phyloP scores from a whole-genome alignment of 2,888 invertebrate genomes.

The Tetrapedia diversipes region DNA sequence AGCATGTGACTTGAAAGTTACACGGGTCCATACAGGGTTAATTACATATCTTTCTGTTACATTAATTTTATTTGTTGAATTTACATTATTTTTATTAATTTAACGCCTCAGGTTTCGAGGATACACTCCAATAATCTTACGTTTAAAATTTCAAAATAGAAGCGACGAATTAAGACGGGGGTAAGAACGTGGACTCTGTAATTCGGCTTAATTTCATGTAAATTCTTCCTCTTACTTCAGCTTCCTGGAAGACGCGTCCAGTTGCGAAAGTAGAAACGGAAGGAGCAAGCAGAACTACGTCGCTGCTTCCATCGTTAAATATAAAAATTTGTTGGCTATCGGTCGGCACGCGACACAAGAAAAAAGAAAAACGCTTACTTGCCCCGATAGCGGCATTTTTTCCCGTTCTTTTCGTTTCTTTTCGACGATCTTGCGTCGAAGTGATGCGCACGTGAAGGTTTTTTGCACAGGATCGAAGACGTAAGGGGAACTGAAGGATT shows the following conservation, averaged over 20 bases:
- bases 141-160: no score
- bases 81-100: no score
- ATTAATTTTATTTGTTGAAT: no score
- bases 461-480: background rate
- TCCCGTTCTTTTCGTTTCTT: background rate
- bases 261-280: background rate
- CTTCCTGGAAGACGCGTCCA: no score
- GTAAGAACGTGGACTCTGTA: no score
- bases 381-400: background rate
- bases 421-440: background rate
- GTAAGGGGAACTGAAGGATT: background rate
- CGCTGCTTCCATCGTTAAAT: background rate
- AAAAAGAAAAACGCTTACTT: slow-evolving; percentile 31
- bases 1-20: no score
- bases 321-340: slow-evolving; percentile 5
- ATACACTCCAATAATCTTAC: no score
- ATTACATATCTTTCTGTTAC: no score
- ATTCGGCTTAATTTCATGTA: no score
- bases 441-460: background rate
- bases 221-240: background rate
- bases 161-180: background rate
- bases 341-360: background rate
- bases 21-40: no score
- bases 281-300: background rate
- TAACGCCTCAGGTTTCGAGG: no score